A percentile compares a stretch with the other conserved stretches of the same genome.
phyloP scores from a whole-genome alignment of 2,113 vertebrate genomes.

The Serilophus lunatus region DNA sequence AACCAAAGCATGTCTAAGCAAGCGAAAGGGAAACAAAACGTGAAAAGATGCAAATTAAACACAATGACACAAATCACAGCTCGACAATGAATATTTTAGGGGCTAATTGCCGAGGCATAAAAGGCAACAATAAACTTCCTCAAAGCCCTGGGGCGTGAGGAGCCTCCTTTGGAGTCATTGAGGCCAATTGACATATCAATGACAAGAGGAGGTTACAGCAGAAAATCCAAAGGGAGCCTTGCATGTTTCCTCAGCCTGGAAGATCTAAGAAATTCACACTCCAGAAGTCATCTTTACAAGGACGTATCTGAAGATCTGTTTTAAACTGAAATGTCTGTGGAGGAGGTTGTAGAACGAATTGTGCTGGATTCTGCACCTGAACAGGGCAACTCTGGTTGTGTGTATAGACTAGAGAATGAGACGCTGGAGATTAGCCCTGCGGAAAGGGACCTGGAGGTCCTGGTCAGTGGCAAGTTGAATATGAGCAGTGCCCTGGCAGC shows the following conservation, averaged over 20 bases:
- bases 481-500: not conserved
- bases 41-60: not conserved
- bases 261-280: not conserved
- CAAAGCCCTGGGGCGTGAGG: not conserved
- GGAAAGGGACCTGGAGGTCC: not conserved
- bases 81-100: not conserved
- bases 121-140: not conserved
- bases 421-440: not conserved
- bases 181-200: not conserved
- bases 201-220: not conserved
- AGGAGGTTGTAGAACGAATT: constrained; percentile 36
- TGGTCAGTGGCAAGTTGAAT: fast-evolving
- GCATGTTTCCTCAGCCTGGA: not conserved
- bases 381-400: not conserved
- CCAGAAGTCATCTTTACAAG: not conserved
- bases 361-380: not conserved
- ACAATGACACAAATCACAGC: not conserved
- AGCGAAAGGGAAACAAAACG: not conserved
- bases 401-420: not conserved
- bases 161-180: not conserved
- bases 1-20: not conserved
- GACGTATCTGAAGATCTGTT: not conserved
- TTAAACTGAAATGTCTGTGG: not conserved
- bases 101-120: not conserved
- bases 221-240: not conserved